These are phyloP conservation scores for Gallinago jamesoni DNA, from an alignment of 2,113 vertebrate genomes.

Conservation along the genomic window DNA sequence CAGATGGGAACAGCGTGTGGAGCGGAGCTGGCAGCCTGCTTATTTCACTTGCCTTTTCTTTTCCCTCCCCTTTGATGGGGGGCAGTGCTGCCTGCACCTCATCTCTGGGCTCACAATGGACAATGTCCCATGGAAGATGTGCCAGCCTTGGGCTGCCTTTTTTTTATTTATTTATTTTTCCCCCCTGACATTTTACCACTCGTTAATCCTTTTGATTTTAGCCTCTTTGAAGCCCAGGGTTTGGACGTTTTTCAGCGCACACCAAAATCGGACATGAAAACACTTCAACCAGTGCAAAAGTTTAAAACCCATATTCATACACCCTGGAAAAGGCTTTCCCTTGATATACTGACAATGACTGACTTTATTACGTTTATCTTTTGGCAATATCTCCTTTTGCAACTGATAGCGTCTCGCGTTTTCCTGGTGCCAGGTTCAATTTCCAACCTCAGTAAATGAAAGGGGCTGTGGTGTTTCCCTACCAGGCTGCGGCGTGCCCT, in stretches of 20 bases:
- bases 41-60: not conserved
- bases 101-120: not conserved
- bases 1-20: not conserved
- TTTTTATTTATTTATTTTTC: not conserved
- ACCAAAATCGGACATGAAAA: not conserved
- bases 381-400: constrained; percentile 40
- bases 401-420: not conserved
- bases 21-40: not conserved
- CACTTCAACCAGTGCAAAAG: constrained; percentile 34
- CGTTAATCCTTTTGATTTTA: constrained; percentile 58
- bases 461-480: constrained; percentile 6
- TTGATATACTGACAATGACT: not conserved
- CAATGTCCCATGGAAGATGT: not conserved
- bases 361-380: constrained; percentile 60
- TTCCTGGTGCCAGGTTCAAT: constrained; percentile 50
- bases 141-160: not conserved
- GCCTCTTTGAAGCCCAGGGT: constrained; percentile 35
- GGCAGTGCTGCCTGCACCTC: not conserved
- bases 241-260: constrained; percentile 19
- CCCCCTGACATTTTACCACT: not conserved
- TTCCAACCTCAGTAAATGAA: constrained; percentile 29
- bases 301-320: constrained; percentile 41
- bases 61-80: not conserved
- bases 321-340: constrained; percentile 9
- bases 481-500: constrained; percentile 26